Conservation (phyloP, 2,888 invertebrate genomes). For the Scaeva pyrastri region DNA sequence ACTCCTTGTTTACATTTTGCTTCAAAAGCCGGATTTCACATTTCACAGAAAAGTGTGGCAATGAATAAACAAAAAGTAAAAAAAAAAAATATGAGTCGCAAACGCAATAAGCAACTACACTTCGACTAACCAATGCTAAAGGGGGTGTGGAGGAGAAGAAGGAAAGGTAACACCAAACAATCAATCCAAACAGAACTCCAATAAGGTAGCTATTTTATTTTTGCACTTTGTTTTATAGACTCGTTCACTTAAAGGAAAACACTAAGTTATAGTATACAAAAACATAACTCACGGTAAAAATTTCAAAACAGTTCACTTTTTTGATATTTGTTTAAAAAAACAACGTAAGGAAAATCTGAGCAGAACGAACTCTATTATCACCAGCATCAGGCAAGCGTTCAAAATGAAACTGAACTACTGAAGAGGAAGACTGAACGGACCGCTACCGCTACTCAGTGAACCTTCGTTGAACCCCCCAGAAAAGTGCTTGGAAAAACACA, state of each 20-base stretch:
- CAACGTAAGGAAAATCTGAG: constrained; percentile 56
- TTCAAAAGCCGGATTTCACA: constrained; percentile 72
- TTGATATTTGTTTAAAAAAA: constrained; percentile 28
- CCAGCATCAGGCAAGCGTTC: constrained; percentile 61
- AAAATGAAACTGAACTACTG: constrained; percentile 31
- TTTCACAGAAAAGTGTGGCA: constrained; percentile 64
- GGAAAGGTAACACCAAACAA: background rate
- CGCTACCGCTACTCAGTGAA: constrained; percentile 55
- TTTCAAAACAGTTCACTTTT: constrained; percentile 23
- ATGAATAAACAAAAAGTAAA: constrained; percentile 52
- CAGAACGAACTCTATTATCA: constrained; percentile 40
- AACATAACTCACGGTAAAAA: constrained; percentile 1
- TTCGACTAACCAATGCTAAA: background rate
- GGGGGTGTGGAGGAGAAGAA: background rate
- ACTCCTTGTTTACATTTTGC: constrained; percentile 70
- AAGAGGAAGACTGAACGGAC: constrained; percentile 52
- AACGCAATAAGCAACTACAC: background rate
- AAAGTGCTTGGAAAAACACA: constrained; percentile 31
- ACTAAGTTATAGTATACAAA: background rate
- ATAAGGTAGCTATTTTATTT: background rate
- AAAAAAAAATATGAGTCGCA: constrained; percentile 5
- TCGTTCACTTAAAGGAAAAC: background rate
- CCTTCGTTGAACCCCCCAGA: constrained; percentile 69
- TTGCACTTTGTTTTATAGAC: background rate
- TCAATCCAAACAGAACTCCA: constrained; percentile 21